Evolutionary conservation across 2,797 vertebrate genomes (phyloP).

Genomic region (Hyperoplus lanceolatus): DNA sequence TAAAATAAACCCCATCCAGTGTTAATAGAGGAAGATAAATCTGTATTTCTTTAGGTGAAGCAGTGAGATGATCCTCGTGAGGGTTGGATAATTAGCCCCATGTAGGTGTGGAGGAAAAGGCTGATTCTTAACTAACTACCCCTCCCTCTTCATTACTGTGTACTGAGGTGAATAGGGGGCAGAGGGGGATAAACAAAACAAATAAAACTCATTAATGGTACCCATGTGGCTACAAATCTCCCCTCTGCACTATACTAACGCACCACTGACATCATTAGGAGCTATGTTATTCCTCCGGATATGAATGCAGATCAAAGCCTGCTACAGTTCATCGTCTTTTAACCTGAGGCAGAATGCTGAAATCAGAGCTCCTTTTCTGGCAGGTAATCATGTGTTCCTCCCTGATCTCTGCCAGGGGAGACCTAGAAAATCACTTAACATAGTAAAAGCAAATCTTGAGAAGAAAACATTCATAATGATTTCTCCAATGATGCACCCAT

Average conservation of each 20-base stretch:
- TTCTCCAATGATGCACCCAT: conserved; percentile 50
- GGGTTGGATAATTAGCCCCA: conserved; percentile 75
- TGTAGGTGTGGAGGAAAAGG: conserved; percentile 59
- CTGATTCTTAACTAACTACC: conserved; percentile 49
- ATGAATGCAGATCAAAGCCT: conserved; percentile 80
- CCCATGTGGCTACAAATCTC: conserved; percentile 66
- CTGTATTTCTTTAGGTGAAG: conserved; percentile 49
- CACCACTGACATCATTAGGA: conserved; percentile 76
- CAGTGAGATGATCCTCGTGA: conserved; percentile 60
- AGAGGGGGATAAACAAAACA: conserved; percentile 78
- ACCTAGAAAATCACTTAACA: conserved; percentile 59
- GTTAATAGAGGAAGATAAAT: conserved; percentile 39
- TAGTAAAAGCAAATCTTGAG: conserved; percentile 42
- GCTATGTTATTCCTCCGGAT: conserved; percentile 75
- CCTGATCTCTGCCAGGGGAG: conserved; percentile 45
- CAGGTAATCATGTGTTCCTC: conserved; percentile 66
- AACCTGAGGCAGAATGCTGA: conserved; percentile 74
- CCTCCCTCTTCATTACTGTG: conserved; percentile 64
- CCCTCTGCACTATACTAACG: conserved; percentile 37
- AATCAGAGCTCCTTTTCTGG: conserved; percentile 64
- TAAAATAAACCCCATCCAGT: conserved; percentile 27
- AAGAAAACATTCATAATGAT: conserved; percentile 59
- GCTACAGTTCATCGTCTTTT: conserved; percentile 63
- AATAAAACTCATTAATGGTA: conserved; percentile 81
- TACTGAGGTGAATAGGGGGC: conserved; percentile 69